Conservation (phyloP, 35 echinoderm and acorn worm genomes). For the Amphiura filiformis region DNA sequence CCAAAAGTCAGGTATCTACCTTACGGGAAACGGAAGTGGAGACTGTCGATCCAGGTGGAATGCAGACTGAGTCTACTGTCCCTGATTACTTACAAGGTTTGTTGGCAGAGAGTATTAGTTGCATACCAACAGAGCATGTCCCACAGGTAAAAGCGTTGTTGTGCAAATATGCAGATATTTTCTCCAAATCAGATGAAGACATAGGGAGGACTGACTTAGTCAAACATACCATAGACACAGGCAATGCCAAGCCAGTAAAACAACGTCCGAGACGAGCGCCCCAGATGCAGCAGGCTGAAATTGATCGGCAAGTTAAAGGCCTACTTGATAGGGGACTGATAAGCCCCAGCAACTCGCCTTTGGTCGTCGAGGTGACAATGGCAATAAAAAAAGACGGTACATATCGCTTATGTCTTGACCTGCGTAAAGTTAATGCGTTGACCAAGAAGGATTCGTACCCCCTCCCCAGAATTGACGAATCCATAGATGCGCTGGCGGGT, state of each 20-base stretch:
- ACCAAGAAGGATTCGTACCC: slow-evolving; percentile 63
- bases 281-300: slow-evolving; percentile 4
- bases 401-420: slow-evolving; percentile 36
- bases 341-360: slow-evolving; percentile 27
- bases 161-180: slow-evolving; percentile 40
- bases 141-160: slow-evolving; percentile 3
- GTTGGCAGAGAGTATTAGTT: neutral
- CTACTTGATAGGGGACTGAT: slow-evolving; percentile 36
- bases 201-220: slow-evolving; percentile 40
- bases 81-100: slow-evolving; percentile 4
- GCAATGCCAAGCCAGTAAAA: slow-evolving; percentile 6
- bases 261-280: slow-evolving; percentile 17
- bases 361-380: slow-evolving; percentile 27
- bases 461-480: slow-evolving; percentile 19
- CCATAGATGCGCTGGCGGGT: slow-evolving; percentile 14
- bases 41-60: too few species aligned
- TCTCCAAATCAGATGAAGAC: slow-evolving; percentile 27
- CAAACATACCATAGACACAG: slow-evolving; percentile 48
- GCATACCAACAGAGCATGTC: neutral
- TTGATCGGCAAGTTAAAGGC: slow-evolving; percentile 9
- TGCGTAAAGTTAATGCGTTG: slow-evolving; percentile 31
- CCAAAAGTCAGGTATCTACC: neutral
- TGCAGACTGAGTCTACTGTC: neutral
- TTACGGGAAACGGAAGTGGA: neutral
- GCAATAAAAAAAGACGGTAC: slow-evolving; percentile 40